Evolutionary conservation across 2,888 invertebrate genomes (phyloP).

Genomic region (Drosophila heteroneura): DNA sequence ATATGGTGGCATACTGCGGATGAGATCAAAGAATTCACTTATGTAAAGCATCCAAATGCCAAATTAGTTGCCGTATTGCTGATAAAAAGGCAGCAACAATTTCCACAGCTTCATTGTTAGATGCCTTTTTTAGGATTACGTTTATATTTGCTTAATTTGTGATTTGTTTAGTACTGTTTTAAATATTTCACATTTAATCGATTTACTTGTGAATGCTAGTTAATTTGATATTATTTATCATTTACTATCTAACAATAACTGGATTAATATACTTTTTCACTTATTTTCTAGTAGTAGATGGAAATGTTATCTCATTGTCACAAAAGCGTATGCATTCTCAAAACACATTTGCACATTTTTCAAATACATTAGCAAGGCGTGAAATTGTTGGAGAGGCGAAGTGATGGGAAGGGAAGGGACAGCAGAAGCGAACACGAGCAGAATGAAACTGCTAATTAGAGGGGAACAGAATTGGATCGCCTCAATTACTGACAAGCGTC

Average conservation of each 20-base stretch:
- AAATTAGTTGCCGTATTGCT: not conserved
- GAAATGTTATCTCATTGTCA: not conserved
- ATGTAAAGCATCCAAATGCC: constrained; percentile 1
- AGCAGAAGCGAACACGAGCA: constrained; percentile 5
- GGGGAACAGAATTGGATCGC: constrained; percentile 42
- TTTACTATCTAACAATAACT: not conserved
- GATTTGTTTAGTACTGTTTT: not conserved
- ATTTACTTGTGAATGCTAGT: not conserved
- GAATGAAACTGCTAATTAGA: constrained; percentile 59
- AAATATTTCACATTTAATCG: not conserved
- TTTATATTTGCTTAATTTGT: not conserved
- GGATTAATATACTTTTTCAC: not conserved
- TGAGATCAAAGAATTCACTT: not conserved
- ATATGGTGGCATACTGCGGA: not conserved
- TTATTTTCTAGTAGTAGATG: not conserved
- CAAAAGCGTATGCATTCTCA: not conserved
- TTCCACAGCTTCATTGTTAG: not conserved
- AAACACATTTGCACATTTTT: constrained; percentile 33
- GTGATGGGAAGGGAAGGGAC: not conserved
- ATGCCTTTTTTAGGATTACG: not conserved
- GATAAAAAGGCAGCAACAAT: not conserved
- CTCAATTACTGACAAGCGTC: constrained; percentile 53
- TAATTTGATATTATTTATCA: not conserved
- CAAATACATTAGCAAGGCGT: constrained; percentile 60
- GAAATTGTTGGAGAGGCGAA: constrained; percentile 57